Base-by-base conservation (phyloP, 2,888 invertebrate species). In the Metopia argyrocephala region DNA sequence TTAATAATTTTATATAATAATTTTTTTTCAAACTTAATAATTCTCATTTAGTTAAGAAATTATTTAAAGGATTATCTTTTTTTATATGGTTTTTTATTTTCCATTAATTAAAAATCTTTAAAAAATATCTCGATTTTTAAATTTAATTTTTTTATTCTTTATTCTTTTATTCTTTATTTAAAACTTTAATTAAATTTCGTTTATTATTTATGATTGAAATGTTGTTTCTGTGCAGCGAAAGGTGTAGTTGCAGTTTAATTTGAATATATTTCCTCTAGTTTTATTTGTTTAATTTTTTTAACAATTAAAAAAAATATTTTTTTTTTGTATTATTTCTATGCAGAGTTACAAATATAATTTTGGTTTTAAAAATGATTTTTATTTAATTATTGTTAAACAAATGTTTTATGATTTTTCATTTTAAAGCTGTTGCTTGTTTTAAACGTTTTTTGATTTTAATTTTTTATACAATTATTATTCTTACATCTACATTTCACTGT, bases 201-300 rank as follows among this genome's bases (percentile, higher is more conserved):
- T 25, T 18, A 68, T 75, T 88, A 59, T 78, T 90, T 91, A 91
- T 91, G 91, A 91, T 91, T 91, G 91, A 91, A 91, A 91, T 91
- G 91, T 89, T 91, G 91, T 91, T 91, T 91, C 91, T 91, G 91
- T 91, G 91, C 87, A 89, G 89, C 86, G 86, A 89, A 89, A 90
- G 89, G 90, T 78, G 78, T 81, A 75, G 78, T 86, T 87, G 89
- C 87, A 89, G 86, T 87, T 68, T 54, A n/a, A 50, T 56, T 57
- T 64, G 12, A 61, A 50, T 45, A 38, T 25, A 7, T 46, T 15
- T 5, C 7, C 5, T 61, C 31, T 15, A n/a, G n/a, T 15, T 28
- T 31, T 54, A 27, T 18, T 27, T 27, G 2, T 54, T 56, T 27
- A 45, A 27, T 6, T 65, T 76, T 46, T 2, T 57, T 50, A 61